Conservation (phyloP, 2,113 vertebrate genomes). For the Rhinolophus ferrumequinum region DNA sequence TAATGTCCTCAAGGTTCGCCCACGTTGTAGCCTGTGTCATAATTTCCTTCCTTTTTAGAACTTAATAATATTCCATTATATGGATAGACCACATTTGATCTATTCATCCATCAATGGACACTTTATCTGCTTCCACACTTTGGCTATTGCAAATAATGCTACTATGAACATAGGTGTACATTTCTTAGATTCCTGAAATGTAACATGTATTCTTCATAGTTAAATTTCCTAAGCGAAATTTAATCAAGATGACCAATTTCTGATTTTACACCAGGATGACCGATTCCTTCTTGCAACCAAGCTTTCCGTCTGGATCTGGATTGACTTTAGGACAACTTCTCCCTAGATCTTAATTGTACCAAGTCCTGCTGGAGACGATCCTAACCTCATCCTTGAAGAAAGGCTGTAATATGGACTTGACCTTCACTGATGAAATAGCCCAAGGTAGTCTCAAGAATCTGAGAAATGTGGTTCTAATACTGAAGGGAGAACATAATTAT, state of each 20-base stretch:
- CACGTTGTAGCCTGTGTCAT: too few species aligned
- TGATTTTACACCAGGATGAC: neutral
- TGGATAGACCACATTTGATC: too few species aligned
- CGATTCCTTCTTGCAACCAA: conserved; percentile 45
- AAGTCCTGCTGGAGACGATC: conserved; percentile 65
- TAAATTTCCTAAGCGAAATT: neutral
- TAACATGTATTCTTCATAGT: neutral
- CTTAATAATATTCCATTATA: neutral
- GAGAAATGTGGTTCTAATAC: neutral
- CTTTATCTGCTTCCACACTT: too few species aligned
- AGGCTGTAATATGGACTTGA: conserved; percentile 25
- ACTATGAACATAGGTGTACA: fast-evolving
- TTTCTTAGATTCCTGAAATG: neutral
- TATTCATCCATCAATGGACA: too few species aligned
- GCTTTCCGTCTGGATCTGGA: conserved; percentile 60
- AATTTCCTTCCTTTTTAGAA: neutral
- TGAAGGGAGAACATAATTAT: neutral
- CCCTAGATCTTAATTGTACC: conserved; percentile 72
- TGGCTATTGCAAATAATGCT: too few species aligned
- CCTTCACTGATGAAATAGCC: neutral
- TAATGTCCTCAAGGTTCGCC: neutral
- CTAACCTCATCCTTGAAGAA: conserved; percentile 63
- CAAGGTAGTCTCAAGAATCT: neutral
- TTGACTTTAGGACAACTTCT: conserved; percentile 73
- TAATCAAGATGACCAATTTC: conserved; percentile 5